Conservation (phyloP, 2,888 invertebrate genomes). For the Nomada fabriciana region DNA sequence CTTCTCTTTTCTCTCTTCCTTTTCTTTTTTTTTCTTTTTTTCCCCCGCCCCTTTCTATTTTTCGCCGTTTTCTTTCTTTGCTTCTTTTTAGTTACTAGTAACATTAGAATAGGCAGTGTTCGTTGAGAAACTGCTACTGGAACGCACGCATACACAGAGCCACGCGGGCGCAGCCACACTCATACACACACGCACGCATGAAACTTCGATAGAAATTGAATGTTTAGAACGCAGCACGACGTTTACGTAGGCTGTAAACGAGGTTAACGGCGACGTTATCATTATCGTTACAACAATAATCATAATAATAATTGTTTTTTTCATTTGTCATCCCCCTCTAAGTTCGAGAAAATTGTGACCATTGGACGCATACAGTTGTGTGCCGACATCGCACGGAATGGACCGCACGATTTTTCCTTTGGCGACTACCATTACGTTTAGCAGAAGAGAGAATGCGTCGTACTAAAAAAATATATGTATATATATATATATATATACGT, state of each 20-base stretch:
- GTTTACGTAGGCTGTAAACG: conserved; percentile 15
- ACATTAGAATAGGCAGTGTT: conserved; percentile 70
- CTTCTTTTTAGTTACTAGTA: conserved; percentile 44
- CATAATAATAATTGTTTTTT: background rate
- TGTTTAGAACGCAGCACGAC: conserved; percentile 22
- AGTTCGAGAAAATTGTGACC: conserved; percentile 20
- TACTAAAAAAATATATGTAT: conserved; percentile 59
- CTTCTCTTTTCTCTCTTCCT: conserved; percentile 2
- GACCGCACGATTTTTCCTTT: conserved; percentile 26
- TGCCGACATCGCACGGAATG: conserved; percentile 26
- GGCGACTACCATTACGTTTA: conserved; percentile 29
- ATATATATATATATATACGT: conserved; percentile 38
- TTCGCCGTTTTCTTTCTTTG: conserved; percentile 12
- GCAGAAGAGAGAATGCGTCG: conserved; percentile 53
- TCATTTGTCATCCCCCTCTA: background rate
- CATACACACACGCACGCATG: conserved; percentile 23
- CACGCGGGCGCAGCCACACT: background rate
- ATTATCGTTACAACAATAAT: background rate
- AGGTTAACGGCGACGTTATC: conserved; percentile 14
- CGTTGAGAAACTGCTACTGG: conserved; percentile 72
- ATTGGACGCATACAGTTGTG: conserved; percentile 29
- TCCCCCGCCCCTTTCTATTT: background rate
- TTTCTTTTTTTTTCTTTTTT: conserved; percentile 1
- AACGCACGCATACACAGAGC: conserved; percentile 34
- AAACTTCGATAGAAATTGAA: conserved; percentile 42